Conservation (phyloP, 1,140 invertebrate species). For the Polyergus mexicanus region DNA sequence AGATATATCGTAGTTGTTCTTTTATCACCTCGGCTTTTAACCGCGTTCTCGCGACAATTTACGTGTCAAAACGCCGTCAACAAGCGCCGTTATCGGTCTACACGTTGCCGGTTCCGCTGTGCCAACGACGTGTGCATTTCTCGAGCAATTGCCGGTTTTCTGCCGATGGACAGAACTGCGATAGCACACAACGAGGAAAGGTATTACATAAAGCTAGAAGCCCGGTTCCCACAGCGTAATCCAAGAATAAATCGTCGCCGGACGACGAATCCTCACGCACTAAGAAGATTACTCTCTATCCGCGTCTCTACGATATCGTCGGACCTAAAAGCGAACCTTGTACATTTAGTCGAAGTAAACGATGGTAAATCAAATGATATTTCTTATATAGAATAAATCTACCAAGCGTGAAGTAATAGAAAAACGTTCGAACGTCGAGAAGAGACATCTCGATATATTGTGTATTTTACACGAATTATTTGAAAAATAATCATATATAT, state of each 20-base stretch:
- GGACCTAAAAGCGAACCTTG: constrained; percentile 5
- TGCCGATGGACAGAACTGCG: constrained; percentile 23
- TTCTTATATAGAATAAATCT: not conserved
- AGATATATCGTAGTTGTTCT: not conserved
- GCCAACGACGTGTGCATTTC: constrained; percentile 14
- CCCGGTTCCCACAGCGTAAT: constrained; percentile 70
- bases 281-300: constrained; percentile 54
- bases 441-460: not conserved
- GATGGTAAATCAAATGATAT: constrained; percentile 24
- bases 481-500: not conserved
- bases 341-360: not conserved
- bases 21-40: constrained; percentile 21
- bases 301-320: not conserved
- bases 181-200: constrained; percentile 23
- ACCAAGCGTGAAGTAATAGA: not conserved
- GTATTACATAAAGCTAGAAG: constrained; percentile 72
- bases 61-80: constrained; percentile 21
- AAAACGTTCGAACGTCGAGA: not conserved
- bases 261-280: constrained; percentile 46
- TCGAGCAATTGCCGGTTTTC: constrained; percentile 37
- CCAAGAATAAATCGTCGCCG: constrained; percentile 72
- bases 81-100: constrained; percentile 35
- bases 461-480: not conserved
- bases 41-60: not conserved
- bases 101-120: constrained; percentile 26